Evolutionary conservation across 35 echinoderm and acorn worm genomes (phyloP).

Genomic region (Nesometra sesokonis): DNA sequence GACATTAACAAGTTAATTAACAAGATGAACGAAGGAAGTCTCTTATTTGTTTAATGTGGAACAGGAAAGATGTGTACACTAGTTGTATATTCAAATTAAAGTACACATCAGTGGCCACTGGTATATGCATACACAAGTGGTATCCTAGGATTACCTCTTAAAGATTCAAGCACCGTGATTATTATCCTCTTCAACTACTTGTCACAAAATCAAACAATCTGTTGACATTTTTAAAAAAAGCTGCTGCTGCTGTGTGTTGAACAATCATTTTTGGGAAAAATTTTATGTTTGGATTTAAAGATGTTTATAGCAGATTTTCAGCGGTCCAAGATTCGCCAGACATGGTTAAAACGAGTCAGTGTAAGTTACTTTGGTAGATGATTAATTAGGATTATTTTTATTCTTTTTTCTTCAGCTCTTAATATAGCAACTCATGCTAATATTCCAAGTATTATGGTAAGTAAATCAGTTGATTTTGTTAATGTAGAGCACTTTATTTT

Average conservation of each 20-base stretch:
- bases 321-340: neutral
- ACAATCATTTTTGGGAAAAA: no score
- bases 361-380: neutral
- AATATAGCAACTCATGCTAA: neutral
- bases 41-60: neutral
- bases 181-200: no score
- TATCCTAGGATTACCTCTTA: no score
- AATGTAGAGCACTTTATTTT: no score
- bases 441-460: neutral
- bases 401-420: neutral
- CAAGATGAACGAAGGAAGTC: neutral
- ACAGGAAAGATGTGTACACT: neutral
- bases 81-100: neutral
- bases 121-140: no score
- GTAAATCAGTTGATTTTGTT: no score
- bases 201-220: no score
- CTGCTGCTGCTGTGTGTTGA: no score
- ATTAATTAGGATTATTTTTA: neutral
- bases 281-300: neutral
- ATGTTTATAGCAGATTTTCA: neutral
- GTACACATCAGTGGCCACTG: no score
- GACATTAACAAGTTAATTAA: neutral
- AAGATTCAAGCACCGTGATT: no score
- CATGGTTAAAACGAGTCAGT: neutral
- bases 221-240: no score